phyloP scores from a whole-genome alignment of 2,888 invertebrate species.

The Metalampra italica region DNA sequence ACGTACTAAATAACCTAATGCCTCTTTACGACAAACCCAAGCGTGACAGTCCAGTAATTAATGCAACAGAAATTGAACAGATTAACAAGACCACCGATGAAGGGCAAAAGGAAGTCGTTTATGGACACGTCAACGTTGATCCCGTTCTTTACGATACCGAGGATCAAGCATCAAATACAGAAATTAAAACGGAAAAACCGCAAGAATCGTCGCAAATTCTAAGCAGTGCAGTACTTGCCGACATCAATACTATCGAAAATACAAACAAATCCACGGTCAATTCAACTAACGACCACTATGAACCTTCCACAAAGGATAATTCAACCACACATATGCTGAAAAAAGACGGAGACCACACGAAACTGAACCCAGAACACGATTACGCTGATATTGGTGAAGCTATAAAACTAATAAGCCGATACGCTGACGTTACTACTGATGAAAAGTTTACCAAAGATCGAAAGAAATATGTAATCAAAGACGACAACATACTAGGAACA shows the following conservation, averaged over 20 bases:
- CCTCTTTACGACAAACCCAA: conserved; percentile 63
- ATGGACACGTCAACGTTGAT: conserved; percentile 66
- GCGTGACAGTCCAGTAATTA: conserved; percentile 57
- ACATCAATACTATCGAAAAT: conserved; percentile 11
- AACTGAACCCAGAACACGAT: conserved; percentile 69
- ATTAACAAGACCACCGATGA: conserved; percentile 39
- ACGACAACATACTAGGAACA: conserved; percentile 62
- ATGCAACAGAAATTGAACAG: conserved; percentile 38
- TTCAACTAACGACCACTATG: background rate
- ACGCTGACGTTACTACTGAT: conserved; percentile 71
- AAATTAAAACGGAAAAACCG: conserved; percentile 18
- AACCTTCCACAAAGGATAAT: conserved; percentile 7
- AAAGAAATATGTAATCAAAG: conserved; percentile 46
- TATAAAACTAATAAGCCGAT: conserved; percentile 69
- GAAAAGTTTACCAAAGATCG: conserved; percentile 66
- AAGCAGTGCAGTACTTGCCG: conserved; percentile 22
- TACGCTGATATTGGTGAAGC: conserved; percentile 72
- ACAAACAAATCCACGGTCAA: conserved; percentile 9
- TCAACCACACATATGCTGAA: conserved; percentile 35
- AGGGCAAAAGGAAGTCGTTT: conserved; percentile 69
- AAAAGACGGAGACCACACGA: conserved; percentile 49
- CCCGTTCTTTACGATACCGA: conserved; percentile 50
- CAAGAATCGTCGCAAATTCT: conserved; percentile 19
- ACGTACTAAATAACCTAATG: conserved; percentile 48
- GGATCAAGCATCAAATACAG: conserved; percentile 22